A percentile compares a stretch with the other conserved stretches of the same genome.
Evolutionary conservation across 2,113 vertebrate species (phyloP).

Genomic region (Osmerus eperlanus): DNA sequence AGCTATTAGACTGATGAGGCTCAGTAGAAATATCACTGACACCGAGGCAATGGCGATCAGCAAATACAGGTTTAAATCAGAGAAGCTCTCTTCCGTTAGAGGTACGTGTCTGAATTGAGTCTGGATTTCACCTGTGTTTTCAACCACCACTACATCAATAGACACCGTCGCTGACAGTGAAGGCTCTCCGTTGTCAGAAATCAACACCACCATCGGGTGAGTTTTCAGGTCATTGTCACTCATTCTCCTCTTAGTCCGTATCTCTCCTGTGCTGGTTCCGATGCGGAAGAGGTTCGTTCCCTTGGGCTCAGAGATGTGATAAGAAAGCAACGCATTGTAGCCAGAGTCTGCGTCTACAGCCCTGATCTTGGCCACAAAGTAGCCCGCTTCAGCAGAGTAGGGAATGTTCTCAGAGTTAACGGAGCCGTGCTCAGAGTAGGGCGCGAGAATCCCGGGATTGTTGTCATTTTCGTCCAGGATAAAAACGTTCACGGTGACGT

Average conservation of each 20-base stretch:
- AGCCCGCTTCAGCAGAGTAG: constrained; percentile 70
- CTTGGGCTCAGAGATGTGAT: constrained; percentile 53
- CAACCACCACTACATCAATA: constrained; percentile 69
- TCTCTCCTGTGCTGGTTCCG: constrained; percentile 56
- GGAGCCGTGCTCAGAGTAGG: constrained; percentile 68
- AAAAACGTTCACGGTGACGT: constrained; percentile 58
- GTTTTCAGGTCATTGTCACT: constrained; percentile 73
- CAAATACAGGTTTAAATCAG: constrained; percentile 69
- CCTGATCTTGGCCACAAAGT: constrained; percentile 60
- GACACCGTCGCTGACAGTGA: constrained; percentile 73
- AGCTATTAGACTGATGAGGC: constrained; percentile 45
- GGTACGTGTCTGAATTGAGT: constrained; percentile 68
- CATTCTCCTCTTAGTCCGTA: constrained; percentile 64
- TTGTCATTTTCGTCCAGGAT: constrained; percentile 54
- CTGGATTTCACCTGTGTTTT: constrained; percentile 64
- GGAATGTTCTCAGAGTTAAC: constrained; percentile 70
- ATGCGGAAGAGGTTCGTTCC: constrained; percentile 54
- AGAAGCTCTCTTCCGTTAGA: constrained; percentile 57
- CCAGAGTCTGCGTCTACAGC: constrained; percentile 55
- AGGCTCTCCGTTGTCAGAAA: constrained; percentile 74
- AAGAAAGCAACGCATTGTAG: constrained; percentile 56
- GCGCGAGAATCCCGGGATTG: constrained; percentile 72
- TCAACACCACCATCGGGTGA: constrained; percentile 72
- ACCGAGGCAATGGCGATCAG: constrained; percentile 67
- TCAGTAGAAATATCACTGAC: constrained; percentile 69